Base-by-base conservation (phyloP, 2,113 vertebrate species). In the Terrapene triunguis region DNA sequence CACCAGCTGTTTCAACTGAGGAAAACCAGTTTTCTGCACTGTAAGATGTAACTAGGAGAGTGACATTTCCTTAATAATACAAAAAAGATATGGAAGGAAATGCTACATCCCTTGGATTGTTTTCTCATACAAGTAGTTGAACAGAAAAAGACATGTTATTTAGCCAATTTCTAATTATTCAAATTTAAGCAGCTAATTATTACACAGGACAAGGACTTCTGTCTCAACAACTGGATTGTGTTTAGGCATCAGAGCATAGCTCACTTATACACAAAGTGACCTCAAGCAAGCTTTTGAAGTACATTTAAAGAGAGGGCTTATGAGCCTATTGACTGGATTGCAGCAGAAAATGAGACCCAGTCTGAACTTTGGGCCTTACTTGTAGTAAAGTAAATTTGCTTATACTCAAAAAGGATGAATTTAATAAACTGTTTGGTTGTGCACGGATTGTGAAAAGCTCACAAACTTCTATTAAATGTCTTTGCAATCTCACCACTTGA, bases 281-380 rank as follows among this genome's bases (percentile, higher is more conserved):
- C 65, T 72, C 16, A 21, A 38, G n/a, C 35, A 21, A 72, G 65
- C n/a, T n/a, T 72, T 9, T 38, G n/a, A 38, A 38, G 8, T 72
- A 72, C n/a, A 69, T 72, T 69, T 72, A 8, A 72, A 38, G 38
- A 21, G 4, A 17, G 9, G 38, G n/a, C 7, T 50, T n/a, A 93
- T 13, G 11, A 72, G 2, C 55, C 8, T 82, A 12, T 69, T 29
- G 29, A 4, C 10, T 22, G 62, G 59, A 54, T 47, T 8, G 3
- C 9, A 94, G 94, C 92, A 93, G 86, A 79, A 91, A 85, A 93
- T n/a, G 42, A 44, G 93, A 91, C 84, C 54, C 55, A 86, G 62
- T 72, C 80, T 79, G 81, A 57, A 48, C 83, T 72, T 74, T 72
- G 80, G 53, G 32, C 90, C 65, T 10, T 89, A n/a, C 29, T 35